Base-by-base conservation (phyloP, 2,888 invertebrate genomes). In the Dasypogon diadema region DNA sequence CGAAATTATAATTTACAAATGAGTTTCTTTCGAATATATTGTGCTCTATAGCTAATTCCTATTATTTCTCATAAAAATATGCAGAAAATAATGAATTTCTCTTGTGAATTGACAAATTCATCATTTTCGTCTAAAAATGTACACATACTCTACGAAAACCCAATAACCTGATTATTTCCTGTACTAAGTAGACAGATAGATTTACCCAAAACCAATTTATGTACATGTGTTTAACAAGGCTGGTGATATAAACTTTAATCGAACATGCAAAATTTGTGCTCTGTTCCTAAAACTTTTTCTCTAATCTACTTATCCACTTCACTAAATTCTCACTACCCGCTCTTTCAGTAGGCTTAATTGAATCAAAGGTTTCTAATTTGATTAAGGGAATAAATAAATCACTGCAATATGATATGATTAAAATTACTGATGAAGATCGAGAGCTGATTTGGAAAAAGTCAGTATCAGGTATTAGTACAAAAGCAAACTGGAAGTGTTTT, bases 1-100 rank as follows among this genome's bases (percentile, higher is more conserved):
- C 82, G 81, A 79, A 79, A 80, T 80, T 79, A 82, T 81, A 79
- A 79, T 79, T 79, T 79, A 79, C 77, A 79, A 76, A 76, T 74
- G 74, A 76, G 76, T 65, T 76, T 55, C 34, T 14, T 54, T 70
- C 18, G n/a, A 70, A 54, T 21, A n/a, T 54, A 30, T 54, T 54
- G 8, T 54, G 30, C 30, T 16, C 54, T 34, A 70, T 54, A 54
- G 51, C 54, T 70, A 70, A 18, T 70, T 70, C 54, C 26, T 70
- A 30, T 51, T 24, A n/a, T 30, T 70, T 70, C 2, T 54, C 30
- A 54, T 26, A 54, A 70, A 34, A 70, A 46, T 34, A 26, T 54
- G 21, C 10, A 51, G 34, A 54, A 21, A 70, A 56, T 56, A 56
- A 54, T 14, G 12, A 56, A 56, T 51, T 51, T 21, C 18, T 14